Evolutionary conservation across 2,797 vertebrate species (phyloP).

Genomic region (Emys orbicularis): DNA sequence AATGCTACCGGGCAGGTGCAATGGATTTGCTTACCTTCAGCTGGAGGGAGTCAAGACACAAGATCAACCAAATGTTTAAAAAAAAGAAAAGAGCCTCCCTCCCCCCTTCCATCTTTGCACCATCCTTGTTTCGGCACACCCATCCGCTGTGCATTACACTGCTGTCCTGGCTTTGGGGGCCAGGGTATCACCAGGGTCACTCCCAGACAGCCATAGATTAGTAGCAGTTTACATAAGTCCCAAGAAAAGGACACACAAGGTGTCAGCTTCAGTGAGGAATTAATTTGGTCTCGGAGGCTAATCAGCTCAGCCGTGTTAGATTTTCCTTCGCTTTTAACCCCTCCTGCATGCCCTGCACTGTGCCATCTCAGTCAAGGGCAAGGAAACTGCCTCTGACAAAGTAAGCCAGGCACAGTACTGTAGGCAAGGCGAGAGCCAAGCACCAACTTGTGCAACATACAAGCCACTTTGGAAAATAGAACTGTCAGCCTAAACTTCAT

Average conservation of each 20-base stretch:
- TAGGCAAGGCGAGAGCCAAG: background rate
- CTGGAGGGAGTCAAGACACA: background rate
- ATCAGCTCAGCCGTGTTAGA: background rate
- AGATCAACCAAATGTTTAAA: background rate
- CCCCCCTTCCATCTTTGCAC: background rate
- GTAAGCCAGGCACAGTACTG: background rate
- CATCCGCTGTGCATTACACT: background rate
- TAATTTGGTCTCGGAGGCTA: background rate
- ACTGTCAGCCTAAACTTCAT: background rate
- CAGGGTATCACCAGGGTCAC: background rate
- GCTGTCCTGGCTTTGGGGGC: background rate
- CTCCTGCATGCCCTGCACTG: background rate
- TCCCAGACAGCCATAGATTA: background rate
- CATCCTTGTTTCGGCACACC: background rate
- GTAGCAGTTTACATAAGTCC: background rate
- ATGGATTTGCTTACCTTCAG: background rate
- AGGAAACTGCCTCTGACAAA: background rate
- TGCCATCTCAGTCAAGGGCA: background rate
- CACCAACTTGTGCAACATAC: background rate
- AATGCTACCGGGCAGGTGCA: background rate
- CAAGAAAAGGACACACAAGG: background rate
- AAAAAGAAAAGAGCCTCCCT: background rate
- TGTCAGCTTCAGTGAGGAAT: background rate
- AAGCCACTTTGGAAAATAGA: background rate
- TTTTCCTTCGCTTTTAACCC: background rate